Percentiles rank a stretch among this genome's conserved stretches.
Evolutionary conservation across 2,888 invertebrate genomes (phyloP).

Genomic region (Pseudeuparius sepicola): DNA sequence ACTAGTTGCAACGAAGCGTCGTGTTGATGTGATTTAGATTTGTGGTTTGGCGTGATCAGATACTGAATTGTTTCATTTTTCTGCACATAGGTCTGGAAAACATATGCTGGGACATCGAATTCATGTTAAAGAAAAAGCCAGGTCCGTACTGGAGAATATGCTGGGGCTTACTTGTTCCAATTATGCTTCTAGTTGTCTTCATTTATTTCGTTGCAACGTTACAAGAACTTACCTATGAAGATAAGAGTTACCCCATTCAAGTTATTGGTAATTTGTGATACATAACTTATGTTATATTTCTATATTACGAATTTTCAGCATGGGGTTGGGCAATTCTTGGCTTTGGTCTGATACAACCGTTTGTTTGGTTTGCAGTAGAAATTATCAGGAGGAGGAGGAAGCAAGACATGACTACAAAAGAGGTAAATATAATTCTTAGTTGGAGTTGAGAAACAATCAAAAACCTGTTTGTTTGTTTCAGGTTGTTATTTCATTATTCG

Average conservation of each 20-base stretch:
- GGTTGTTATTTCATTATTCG: slow-evolving; percentile 17
- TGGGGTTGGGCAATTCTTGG: slow-evolving; percentile 35
- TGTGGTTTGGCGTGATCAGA: too few species aligned
- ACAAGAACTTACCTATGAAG: slow-evolving; percentile 51
- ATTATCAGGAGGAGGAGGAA: slow-evolving; percentile 12
- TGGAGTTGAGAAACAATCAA: too few species aligned
- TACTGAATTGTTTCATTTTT: not conserved
- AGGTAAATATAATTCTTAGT: too few species aligned
- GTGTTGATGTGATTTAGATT: too few species aligned
- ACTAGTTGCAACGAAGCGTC: too few species aligned
- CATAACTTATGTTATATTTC: not conserved
- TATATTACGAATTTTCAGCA: slow-evolving; percentile 29
- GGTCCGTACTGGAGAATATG: slow-evolving; percentile 69
- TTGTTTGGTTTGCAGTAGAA: slow-evolving; percentile 24
- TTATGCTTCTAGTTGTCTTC: slow-evolving; percentile 57
- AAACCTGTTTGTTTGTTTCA: too few species aligned
- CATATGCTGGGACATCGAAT: slow-evolving; percentile 63
- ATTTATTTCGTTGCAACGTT: slow-evolving; percentile 56
- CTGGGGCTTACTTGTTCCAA: slow-evolving; percentile 65
- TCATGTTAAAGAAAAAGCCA: slow-evolving; percentile 61
- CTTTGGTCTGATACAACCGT: slow-evolving; percentile 22
- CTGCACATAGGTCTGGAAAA: slow-evolving; percentile 46
- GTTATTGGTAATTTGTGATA: slow-evolving; percentile 22
- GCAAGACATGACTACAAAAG: slow-evolving; percentile 1
- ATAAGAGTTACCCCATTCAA: slow-evolving; percentile 21